Percentiles rank a stretch among this genome's conserved stretches.
Conservation (phyloP, 1,140 invertebrate species). For the Drosophila athabasca region DNA sequence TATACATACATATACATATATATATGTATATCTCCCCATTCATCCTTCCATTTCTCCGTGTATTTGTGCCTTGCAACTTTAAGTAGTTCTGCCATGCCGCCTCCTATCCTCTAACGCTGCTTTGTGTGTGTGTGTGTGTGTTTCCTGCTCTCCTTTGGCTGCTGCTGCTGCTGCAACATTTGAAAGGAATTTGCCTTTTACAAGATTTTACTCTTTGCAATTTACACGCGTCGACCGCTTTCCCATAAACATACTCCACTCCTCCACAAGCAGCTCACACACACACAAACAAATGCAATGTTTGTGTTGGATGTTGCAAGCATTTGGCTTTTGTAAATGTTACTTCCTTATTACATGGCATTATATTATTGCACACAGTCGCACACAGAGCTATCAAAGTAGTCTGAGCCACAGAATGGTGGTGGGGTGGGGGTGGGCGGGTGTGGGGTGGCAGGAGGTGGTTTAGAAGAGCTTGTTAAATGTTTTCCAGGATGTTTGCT, state of each 20-base stretch:
- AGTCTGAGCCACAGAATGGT: conserved; percentile 25
- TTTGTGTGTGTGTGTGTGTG: too few relatives aligned
- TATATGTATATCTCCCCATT: conserved; percentile 9
- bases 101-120: background rate
- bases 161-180: conserved; percentile 47
- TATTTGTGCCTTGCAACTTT: conserved; percentile 60
- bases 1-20: conserved; percentile 1
- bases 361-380: conserved; percentile 48
- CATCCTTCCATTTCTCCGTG: background rate
- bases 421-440: background rate
- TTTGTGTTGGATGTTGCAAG: conserved; percentile 55
- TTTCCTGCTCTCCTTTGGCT: too few relatives aligned
- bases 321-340: conserved; percentile 79
- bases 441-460: background rate
- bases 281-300: conserved; percentile 14
- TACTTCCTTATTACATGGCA: conserved; percentile 75
- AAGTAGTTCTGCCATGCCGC: conserved; percentile 61
- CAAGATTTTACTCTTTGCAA: conserved; percentile 81
- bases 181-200: conserved; percentile 80
- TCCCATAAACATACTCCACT: conserved; percentile 36
- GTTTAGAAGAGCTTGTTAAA: conserved; percentile 21
- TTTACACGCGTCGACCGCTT: conserved; percentile 74
- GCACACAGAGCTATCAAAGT: conserved; percentile 41
- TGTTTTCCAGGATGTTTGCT: conserved; percentile 44
- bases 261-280: conserved; percentile 28